Conservation (phyloP, 2,113 vertebrate genomes). For the Ornithorhynchus anatinus region DNA sequence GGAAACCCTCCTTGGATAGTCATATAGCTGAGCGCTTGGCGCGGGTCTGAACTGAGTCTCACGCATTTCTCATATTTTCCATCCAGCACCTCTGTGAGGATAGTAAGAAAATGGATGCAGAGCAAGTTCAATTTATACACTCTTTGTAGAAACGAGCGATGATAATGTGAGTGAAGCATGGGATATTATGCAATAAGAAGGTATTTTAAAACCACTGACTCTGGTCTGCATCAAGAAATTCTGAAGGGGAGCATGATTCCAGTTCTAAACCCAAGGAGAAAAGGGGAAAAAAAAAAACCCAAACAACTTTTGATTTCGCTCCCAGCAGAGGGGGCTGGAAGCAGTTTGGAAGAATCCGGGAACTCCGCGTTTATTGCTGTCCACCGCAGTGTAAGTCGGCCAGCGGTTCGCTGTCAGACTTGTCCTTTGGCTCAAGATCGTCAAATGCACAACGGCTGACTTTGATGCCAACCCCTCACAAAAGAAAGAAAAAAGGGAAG, state of each 20-base stretch:
- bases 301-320: neutral
- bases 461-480: neutral
- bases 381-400: neutral
- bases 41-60: too few relatives aligned
- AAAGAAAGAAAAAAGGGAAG: neutral
- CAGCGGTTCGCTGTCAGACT: neutral
- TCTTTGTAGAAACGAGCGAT: too few relatives aligned
- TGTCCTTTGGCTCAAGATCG: neutral
- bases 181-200: too few relatives aligned
- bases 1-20: too few relatives aligned
- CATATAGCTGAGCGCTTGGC: too few relatives aligned
- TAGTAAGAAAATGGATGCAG: too few relatives aligned
- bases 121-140: too few relatives aligned
- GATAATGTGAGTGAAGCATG: too few relatives aligned
- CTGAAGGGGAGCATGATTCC: fast-evolving
- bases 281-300: neutral
- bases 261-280: fast-evolving
- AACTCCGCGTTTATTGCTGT: fast-evolving
- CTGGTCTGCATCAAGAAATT: too few relatives aligned
- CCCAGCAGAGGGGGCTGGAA: neutral
- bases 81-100: too few relatives aligned
- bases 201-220: neutral
- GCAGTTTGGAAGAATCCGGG: fast-evolving
- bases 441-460: neutral
- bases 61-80: too few relatives aligned